Evolutionary conservation across 1,140 invertebrate species (phyloP).

Genomic region (Spodoptera litura): DNA sequence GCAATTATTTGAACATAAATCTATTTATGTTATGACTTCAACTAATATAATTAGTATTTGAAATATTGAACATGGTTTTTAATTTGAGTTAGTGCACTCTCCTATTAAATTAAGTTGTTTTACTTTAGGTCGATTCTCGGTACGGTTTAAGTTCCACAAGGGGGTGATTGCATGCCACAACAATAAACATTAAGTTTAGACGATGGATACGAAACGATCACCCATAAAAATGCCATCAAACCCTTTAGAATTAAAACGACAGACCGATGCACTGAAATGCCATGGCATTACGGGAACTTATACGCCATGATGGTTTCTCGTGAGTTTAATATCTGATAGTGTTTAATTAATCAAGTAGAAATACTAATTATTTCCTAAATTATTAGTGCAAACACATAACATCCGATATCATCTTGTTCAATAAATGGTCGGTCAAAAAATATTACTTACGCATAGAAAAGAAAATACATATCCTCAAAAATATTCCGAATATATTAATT

Average conservation of each 20-base stretch:
- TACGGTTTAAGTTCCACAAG: conserved; percentile 11
- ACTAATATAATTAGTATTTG: conserved; percentile 27
- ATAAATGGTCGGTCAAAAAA: too few relatives aligned
- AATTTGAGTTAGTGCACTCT: conserved; percentile 23
- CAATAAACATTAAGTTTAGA: conserved; percentile 51
- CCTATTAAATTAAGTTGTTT: conserved; percentile 2
- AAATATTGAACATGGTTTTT: not conserved
- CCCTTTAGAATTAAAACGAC: conserved; percentile 40
- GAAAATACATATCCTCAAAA: too few relatives aligned
- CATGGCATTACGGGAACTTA: not conserved
- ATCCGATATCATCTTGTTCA: too few relatives aligned
- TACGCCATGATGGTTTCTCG: too few relatives aligned
- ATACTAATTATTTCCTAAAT: too few relatives aligned
- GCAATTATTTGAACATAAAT: conserved; percentile 17
- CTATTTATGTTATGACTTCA: conserved; percentile 14
- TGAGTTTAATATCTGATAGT: too few relatives aligned
- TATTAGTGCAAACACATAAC: too few relatives aligned
- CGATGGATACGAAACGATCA: conserved; percentile 42
- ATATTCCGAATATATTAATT: too few relatives aligned
- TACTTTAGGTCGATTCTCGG: not conserved
- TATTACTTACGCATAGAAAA: too few relatives aligned
- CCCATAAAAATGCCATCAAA: conserved; percentile 51
- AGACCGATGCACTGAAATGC: conserved; percentile 9
- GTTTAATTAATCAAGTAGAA: too few relatives aligned
- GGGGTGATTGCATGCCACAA: conserved; percentile 46